Evolutionary conservation across 2,888 invertebrate genomes (phyloP).

Genomic region (Ephialtes manifestator): DNA sequence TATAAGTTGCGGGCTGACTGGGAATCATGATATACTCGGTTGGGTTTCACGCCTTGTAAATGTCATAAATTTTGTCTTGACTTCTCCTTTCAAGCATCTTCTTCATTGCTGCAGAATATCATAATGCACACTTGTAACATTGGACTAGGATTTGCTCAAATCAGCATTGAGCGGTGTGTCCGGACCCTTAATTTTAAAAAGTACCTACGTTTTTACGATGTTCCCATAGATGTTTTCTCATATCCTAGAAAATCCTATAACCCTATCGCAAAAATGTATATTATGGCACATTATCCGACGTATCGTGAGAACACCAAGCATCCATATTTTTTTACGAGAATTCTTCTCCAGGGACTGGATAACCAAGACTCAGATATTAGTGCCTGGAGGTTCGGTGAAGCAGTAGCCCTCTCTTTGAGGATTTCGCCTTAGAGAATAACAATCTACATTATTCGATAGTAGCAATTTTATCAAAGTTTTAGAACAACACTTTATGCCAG

Average conservation of each 20-base stretch:
- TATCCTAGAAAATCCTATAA: conserved; percentile 32
- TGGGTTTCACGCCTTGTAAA: no score
- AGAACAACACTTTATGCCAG: no score
- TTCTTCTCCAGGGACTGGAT: background rate
- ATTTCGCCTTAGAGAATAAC: background rate
- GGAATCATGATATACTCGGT: no score
- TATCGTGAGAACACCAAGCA: conserved; percentile 19
- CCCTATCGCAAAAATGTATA: conserved; percentile 8
- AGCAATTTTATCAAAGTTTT: no score
- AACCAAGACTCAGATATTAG: background rate
- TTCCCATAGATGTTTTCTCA: conserved; percentile 1
- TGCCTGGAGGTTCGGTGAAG: background rate
- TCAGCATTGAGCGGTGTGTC: background rate
- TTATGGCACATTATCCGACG: conserved; percentile 8
- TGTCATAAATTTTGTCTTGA: no score
- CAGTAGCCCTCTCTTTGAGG: background rate
- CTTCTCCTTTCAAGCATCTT: no score
- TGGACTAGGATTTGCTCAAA: no score
- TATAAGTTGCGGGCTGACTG: no score
- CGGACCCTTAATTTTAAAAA: conserved; percentile 19
- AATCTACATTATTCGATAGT: no score
- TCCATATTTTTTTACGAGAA: conserved; percentile 23
- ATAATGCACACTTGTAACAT: no score
- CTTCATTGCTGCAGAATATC: no score
- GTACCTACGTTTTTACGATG: conserved; percentile 4